Evolutionary conservation across 2,888 invertebrate species (phyloP), one percentile per base, ranked within the genome.

Genomic region (Tetragonula carbonaria): DNA sequence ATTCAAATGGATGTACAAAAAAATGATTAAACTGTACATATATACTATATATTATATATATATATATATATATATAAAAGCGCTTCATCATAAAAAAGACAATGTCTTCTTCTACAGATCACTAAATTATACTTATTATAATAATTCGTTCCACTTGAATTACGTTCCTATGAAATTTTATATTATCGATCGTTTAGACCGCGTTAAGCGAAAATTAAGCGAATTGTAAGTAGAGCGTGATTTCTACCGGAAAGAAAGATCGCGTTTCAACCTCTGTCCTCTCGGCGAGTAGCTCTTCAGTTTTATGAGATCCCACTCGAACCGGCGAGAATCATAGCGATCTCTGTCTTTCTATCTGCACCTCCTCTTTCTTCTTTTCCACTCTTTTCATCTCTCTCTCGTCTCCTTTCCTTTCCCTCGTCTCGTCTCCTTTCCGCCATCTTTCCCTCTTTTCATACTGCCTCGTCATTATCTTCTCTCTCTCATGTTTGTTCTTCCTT

Each of bases 251-350:
- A 72, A 65, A 70, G 82, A 81, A 86, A 80, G 84, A 66, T 77
- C 75, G 86, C 78, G 63, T 84, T 68, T 76, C 76, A 77, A 73
- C 74, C 65, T 77, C 73, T 79, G 73, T 78, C 82, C 70, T 78
- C 72, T 78, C 72, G 23, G 53, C 78, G 78, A 87, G 77, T 72
- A 87, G 78, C 87, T 87, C 87, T 87, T 85, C 87, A 87, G 63
- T 80, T 82, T 85, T 87, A 87, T 85, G 85, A 85, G 87, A 78
- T 72, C 82, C 85, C 85, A 82, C 87, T 87, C 78, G 77, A 80
- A 80, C 66, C 23, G 63, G 45, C 70, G 78, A 74, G 85, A 74
- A 77, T 76, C 74, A 55, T 28, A 66, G 51, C 59, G 51, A 63
- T 76, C 80, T 80, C 76, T 86, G 74, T 81, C 66, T 77, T 45